Conservation (phyloP, 2,113 vertebrate species). For the Tautogolabrus adspersus region DNA sequence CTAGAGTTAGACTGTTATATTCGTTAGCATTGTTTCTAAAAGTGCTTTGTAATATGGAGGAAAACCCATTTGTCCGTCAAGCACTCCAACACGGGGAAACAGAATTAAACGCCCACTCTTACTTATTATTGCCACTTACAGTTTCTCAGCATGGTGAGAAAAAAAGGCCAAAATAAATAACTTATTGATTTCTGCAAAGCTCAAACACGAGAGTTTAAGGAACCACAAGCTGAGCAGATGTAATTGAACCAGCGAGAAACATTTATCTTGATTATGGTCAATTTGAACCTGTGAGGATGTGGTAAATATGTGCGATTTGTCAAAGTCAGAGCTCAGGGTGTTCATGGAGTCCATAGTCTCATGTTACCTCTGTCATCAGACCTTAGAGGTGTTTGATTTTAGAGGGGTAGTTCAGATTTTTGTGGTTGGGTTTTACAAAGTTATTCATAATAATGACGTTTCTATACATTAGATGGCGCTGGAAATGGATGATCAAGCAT, state of each 20-base stretch:
- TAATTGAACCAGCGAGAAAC: conserved; percentile 73
- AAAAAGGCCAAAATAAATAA: conserved; percentile 73
- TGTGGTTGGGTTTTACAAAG: too few relatives aligned
- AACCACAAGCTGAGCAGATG: conserved; percentile 53
- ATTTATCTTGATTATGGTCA: conserved; percentile 83
- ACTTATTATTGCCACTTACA: conserved; percentile 33
- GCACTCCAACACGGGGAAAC: conserved; percentile 40
- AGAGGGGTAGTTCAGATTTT: too few relatives aligned
- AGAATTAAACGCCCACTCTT: conserved; percentile 51
- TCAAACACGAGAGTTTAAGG: conserved; percentile 68
- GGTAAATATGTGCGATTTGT: conserved; percentile 77
- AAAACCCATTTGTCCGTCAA: conserved; percentile 30
- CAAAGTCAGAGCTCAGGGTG: conserved; percentile 71
- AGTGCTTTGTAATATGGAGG: conserved; percentile 2
- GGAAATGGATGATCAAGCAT: too few relatives aligned
- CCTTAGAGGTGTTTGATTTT: not conserved
- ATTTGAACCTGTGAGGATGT: conserved; percentile 78
- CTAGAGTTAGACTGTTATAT: not conserved
- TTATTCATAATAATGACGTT: too few relatives aligned
- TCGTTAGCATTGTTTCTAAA: not conserved
- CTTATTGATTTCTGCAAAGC: conserved; percentile 77
- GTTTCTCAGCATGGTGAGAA: conserved; percentile 32
- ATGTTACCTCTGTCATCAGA: conserved; percentile 56
- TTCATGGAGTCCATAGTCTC: conserved; percentile 54
- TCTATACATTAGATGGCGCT: too few relatives aligned